These are phyloP conservation scores for Poicephalus meyeri DNA, from an alignment of 2,113 vertebrate species.

Conservation along the genomic window DNA sequence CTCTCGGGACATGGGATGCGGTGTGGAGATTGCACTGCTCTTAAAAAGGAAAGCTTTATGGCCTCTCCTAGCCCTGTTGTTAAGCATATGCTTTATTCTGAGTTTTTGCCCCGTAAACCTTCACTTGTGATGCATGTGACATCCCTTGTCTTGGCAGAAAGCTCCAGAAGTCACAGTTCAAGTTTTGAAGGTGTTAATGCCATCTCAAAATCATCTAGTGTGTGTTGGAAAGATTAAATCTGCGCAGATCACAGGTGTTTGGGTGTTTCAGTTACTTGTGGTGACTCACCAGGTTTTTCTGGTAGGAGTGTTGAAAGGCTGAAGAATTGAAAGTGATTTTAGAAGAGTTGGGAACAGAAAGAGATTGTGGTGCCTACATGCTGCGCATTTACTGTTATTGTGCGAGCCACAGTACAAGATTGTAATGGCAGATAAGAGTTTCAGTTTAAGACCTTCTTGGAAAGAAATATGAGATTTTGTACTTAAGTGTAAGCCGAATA, in stretches of 20 bases:
- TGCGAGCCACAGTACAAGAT: background rate
- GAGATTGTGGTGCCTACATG: rapidly evolving
- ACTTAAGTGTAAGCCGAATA: background rate
- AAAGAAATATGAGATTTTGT: background rate
- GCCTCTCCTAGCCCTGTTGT: background rate
- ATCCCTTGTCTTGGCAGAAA: background rate
- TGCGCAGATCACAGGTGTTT: background rate
- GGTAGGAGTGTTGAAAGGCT: background rate
- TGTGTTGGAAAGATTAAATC: background rate
- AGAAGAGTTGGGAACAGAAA: background rate
- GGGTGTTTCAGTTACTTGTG: background rate
- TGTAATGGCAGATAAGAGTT: background rate
- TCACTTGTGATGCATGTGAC: rapidly evolving
- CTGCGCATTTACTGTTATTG: background rate
- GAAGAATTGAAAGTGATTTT: background rate
- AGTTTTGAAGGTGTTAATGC: background rate
- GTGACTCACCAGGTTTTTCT: background rate
- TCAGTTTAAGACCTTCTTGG: background rate
- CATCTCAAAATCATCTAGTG: background rate
- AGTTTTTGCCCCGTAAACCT: rapidly evolving
- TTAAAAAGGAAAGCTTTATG: background rate
- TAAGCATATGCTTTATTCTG: background rate
- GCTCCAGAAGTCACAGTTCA: background rate
- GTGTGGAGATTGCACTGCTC: background rate
- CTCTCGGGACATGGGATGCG: rapidly evolving